Base-by-base conservation (phyloP, 2,888 invertebrate species). In the Plusia festucae region DNA sequence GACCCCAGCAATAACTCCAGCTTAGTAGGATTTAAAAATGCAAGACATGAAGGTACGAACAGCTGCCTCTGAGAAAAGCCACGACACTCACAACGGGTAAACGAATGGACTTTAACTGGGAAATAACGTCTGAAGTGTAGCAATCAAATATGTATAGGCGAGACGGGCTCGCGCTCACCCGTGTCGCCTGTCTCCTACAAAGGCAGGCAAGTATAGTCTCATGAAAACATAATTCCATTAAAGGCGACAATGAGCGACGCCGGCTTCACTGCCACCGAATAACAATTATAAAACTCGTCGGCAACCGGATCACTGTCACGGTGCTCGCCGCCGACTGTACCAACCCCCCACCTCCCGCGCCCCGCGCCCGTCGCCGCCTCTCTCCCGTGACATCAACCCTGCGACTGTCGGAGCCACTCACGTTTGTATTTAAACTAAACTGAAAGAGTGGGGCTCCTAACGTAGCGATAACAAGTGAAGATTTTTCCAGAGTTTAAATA, bases 191-290 rank as follows among this genome's bases (percentile, higher is more conserved):
- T 60, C 60, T 34, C 32, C 58, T 53, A 64, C 65, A 65, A 60
- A 65, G 27, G 46, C 73, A 52, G 62, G 34, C 63, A 70, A 70
- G 67, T 69, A 73, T 76, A 77, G 65, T 67, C 65, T 73, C 73
- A 67, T 70, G 70, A 73, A 77, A 76, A 63, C 70, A 73, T 76
- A 73, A 77, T 73, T 60, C 70, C 60, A 57, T 68, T 68, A 71
- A 49, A 62, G 58, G 53, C 40, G 63, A 63, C 73, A 52, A 46
- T n/a, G 32, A 15, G 24, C 60, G 54, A 13, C 34, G 44, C 20
- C 11, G 11, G 5, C 13, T 34, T 52, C 40, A 22, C 40, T 13
- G 56, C 34, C 44, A 15, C 34, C 18, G 27, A 57, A 56, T 52
- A 34, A 18, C 46, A 56, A 70, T 73, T 56, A 70, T 67, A 72